These are phyloP conservation scores for Gobiocypris rarus DNA, from an alignment of 2,113 vertebrate genomes.

Conservation along the genomic window DNA sequence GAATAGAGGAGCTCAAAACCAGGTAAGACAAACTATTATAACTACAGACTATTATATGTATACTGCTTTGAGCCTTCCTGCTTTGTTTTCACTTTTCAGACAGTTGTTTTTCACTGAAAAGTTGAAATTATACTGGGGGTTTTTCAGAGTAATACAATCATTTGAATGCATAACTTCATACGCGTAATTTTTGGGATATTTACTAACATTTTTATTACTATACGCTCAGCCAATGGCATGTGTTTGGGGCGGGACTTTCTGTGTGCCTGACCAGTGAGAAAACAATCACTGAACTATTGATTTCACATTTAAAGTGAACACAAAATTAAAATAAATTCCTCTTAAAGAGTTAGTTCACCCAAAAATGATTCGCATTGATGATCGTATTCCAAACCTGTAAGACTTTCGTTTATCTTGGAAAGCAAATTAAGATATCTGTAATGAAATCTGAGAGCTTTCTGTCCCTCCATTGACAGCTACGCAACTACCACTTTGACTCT, in stretches of 20 bases:
- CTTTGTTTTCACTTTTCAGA: background rate
- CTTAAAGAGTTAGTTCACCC: background rate
- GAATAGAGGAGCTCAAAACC: conserved; percentile 46
- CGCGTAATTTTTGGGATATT: background rate
- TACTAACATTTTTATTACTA: background rate
- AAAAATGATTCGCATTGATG: too few species aligned
- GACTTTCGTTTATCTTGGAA: too few species aligned
- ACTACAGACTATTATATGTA: background rate
- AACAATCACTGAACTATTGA: background rate
- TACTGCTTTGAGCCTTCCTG: background rate
- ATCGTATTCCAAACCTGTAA: too few species aligned
- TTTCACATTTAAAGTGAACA: background rate
- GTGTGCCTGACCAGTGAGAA: background rate
- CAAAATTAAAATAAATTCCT: background rate
- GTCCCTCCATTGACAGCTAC: too few species aligned
- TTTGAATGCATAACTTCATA: background rate
- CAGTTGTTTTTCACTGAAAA: background rate
- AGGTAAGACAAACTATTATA: conserved; percentile 62
- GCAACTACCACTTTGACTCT: too few species aligned
- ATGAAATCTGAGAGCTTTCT: too few species aligned
- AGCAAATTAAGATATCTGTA: too few species aligned
- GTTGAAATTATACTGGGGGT: background rate
- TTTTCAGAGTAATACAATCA: background rate
- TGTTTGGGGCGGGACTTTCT: background rate
- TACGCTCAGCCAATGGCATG: background rate